Evolutionary conservation across 2,888 invertebrate genomes (phyloP).

Genomic region (Macrophya alboannulata): DNA sequence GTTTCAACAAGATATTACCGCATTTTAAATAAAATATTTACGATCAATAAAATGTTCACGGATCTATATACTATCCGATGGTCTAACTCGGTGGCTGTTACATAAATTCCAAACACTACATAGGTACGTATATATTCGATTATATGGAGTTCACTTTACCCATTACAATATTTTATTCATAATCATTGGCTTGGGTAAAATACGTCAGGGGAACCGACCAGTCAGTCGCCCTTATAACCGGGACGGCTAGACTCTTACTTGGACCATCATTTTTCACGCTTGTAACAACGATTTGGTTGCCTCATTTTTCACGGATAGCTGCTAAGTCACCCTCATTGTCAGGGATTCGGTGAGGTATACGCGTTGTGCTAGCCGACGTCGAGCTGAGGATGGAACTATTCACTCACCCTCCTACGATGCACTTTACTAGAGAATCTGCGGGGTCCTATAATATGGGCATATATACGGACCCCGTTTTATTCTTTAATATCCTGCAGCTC

Average conservation of each 20-base stretch:
- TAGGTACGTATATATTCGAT: background rate
- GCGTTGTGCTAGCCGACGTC: background rate
- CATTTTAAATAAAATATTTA: background rate
- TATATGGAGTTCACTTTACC: slow-evolving; percentile 52
- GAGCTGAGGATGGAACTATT: background rate
- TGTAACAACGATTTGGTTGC: slow-evolving; percentile 60
- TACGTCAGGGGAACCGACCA: background rate
- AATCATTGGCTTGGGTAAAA: slow-evolving; percentile 65
- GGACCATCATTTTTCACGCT: slow-evolving; percentile 67
- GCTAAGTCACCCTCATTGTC: slow-evolving; percentile 61
- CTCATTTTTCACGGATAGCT: slow-evolving; percentile 63
- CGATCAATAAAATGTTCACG: background rate
- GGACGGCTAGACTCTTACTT: slow-evolving; percentile 48
- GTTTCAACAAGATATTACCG: background rate
- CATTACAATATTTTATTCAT: slow-evolving; percentile 66
- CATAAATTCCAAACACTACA: background rate
- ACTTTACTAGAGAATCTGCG: background rate
- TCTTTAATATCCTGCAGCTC: background rate
- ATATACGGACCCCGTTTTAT: background rate
- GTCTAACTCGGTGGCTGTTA: background rate
- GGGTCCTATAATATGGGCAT: background rate
- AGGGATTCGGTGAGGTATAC: background rate
- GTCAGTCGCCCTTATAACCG: background rate
- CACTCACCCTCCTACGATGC: background rate
- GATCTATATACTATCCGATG: background rate